Evolutionary conservation across 2,113 vertebrate genomes (phyloP).

Genomic region (Chaetura pelagica): DNA sequence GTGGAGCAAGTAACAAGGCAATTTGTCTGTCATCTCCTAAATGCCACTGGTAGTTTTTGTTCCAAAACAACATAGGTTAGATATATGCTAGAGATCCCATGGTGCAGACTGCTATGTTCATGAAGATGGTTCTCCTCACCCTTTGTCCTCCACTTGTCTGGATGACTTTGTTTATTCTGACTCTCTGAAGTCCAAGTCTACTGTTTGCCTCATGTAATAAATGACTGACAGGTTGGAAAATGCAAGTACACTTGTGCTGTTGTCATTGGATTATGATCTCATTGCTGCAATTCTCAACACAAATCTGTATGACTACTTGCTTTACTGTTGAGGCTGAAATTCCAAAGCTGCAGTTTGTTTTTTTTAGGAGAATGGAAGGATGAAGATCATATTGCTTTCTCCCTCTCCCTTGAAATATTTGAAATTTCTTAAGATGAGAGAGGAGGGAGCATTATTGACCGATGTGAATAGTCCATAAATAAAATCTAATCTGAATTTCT

Average conservation of each 20-base stretch:
- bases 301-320: neutral
- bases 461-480: neutral
- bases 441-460: neutral
- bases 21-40: neutral
- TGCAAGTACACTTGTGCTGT: neutral
- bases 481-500: neutral
- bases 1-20: neutral
- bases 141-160: neutral
- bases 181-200: neutral
- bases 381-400: neutral
- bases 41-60: neutral
- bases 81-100: neutral
- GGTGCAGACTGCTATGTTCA: neutral
- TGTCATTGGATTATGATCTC: neutral
- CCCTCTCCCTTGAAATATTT: fast-evolving
- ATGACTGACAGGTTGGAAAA: neutral
- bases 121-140: neutral
- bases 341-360: neutral
- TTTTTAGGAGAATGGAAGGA: neutral
- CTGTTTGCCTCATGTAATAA: neutral
- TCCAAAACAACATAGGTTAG: neutral
- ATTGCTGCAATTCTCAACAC: neutral
- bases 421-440: neutral
- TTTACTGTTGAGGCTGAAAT: neutral
- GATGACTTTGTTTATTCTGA: neutral